These are phyloP conservation scores for Troides aeacus DNA, from an alignment of 2,888 invertebrate species.

Conservation along the genomic window DNA sequence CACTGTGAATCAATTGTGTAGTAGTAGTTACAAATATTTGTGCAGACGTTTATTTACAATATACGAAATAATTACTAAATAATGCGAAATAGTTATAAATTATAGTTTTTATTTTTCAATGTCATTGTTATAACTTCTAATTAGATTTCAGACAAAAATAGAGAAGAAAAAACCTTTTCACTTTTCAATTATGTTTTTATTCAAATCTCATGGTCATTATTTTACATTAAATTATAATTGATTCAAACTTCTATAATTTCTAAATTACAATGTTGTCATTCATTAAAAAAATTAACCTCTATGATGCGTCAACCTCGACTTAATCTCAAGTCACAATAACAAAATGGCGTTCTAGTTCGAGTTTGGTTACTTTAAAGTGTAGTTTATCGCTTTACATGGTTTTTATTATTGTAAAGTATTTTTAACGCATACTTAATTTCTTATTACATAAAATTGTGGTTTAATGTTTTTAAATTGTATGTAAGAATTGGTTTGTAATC, in stretches of 20 bases:
- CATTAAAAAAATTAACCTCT: neutral
- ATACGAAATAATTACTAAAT: no score
- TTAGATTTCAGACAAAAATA: no score
- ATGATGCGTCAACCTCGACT: slow-evolving; percentile 15
- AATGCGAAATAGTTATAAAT: no score
- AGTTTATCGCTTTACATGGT: slow-evolving; percentile 5
- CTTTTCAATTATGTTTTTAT: no score
- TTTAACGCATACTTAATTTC: slow-evolving; percentile 5
- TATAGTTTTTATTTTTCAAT: no score
- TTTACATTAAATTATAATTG: neutral
- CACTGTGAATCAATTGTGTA: no score
- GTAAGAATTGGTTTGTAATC: slow-evolving; percentile 32
- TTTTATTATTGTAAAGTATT: neutral
- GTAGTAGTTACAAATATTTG: no score
- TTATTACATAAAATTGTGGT: neutral
- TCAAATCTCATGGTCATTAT: no score
- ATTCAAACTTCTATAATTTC: neutral
- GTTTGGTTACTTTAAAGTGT: slow-evolving; percentile 8
- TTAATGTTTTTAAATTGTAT: slow-evolving; percentile 24
- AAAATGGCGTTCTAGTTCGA: slow-evolving; percentile 25
- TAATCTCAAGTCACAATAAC: slow-evolving; percentile 11
- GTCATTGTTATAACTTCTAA: no score
- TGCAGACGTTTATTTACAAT: no score
- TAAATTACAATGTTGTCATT: neutral
- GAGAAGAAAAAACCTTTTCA: no score